Conservation (phyloP, 2,888 invertebrate species). For the Dryomyza anilis region DNA sequence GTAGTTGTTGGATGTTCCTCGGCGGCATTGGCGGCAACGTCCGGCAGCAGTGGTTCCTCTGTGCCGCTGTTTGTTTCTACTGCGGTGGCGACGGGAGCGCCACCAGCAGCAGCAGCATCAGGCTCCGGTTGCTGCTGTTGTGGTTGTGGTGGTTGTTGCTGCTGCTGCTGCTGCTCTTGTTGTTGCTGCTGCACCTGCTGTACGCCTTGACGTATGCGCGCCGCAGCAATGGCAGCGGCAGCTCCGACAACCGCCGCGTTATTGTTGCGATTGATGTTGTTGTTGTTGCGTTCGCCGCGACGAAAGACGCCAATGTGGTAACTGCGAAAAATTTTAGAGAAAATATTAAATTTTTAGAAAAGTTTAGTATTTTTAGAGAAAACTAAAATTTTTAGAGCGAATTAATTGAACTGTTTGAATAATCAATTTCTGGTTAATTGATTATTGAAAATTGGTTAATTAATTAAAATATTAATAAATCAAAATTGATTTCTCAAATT, state of each 20-base stretch:
- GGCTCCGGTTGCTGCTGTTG: background rate
- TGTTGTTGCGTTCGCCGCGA: conserved; percentile 57
- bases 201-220: conserved; percentile 33
- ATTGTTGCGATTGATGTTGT: conserved; percentile 56
- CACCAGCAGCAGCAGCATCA: background rate
- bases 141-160: conserved; percentile 26
- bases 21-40: conserved; percentile 41
- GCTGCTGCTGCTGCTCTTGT: conserved; percentile 33
- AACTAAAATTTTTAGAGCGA: no score
- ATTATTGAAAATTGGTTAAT: no score
- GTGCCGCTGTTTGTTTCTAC: conserved; percentile 26
- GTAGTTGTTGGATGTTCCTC: conserved; percentile 65
- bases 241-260: no score
- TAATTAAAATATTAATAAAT: no score
- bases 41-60: conserved; percentile 32
- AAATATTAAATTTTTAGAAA: background rate
- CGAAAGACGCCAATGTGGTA: conserved; percentile 81
- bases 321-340: conserved; percentile 53
- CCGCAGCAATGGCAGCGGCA: conserved; percentile 46
- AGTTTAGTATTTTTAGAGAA: no score
- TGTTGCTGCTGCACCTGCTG: conserved; percentile 39
- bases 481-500: no score
- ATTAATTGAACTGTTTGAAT: no score
- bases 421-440: no score
- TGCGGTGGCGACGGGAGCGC: conserved; percentile 14